Conservation (phyloP, 2,888 invertebrate species). For the Thumatha senex region DNA sequence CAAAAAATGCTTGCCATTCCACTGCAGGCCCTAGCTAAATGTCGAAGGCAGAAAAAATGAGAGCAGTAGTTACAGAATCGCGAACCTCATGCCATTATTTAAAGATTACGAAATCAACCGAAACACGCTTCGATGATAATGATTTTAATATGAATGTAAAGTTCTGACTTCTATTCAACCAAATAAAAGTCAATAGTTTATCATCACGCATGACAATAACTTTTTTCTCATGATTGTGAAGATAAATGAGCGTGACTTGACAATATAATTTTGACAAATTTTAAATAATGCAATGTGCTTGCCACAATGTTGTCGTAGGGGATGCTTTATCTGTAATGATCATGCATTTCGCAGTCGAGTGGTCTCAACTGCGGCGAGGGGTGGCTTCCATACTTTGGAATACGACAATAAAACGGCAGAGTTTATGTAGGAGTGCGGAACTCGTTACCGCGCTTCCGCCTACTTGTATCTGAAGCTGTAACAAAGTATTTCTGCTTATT, state of each 20-base stretch:
- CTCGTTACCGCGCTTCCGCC: constrained; percentile 38
- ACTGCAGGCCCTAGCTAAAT: too few relatives aligned
- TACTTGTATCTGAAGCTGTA: constrained; percentile 58
- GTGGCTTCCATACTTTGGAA: constrained; percentile 25
- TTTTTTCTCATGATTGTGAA: too few relatives aligned
- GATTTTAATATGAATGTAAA: too few relatives aligned
- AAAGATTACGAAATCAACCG: too few relatives aligned
- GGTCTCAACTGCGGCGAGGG: constrained; percentile 58
- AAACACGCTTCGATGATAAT: too few relatives aligned
- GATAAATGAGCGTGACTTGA: background rate
- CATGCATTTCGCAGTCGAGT: constrained; percentile 73
- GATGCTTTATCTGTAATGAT: constrained; percentile 68
- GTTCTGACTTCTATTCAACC: too few relatives aligned
- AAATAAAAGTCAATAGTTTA: too few relatives aligned
- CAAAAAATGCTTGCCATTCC: too few relatives aligned
- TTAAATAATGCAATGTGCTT: constrained; percentile 30
- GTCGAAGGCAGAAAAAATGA: too few relatives aligned
- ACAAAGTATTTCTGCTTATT: constrained; percentile 71
- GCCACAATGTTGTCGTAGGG: constrained; percentile 64
- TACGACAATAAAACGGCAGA: constrained; percentile 64
- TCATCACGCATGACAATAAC: too few relatives aligned
- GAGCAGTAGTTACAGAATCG: too few relatives aligned
- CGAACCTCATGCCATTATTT: too few relatives aligned
- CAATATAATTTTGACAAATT: constrained; percentile 5
- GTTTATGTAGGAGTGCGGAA: constrained; percentile 45